These are phyloP conservation scores for Drosophila pseudoobscura DNA, from an alignment of 1,140 invertebrate species.

Conservation along the genomic window DNA sequence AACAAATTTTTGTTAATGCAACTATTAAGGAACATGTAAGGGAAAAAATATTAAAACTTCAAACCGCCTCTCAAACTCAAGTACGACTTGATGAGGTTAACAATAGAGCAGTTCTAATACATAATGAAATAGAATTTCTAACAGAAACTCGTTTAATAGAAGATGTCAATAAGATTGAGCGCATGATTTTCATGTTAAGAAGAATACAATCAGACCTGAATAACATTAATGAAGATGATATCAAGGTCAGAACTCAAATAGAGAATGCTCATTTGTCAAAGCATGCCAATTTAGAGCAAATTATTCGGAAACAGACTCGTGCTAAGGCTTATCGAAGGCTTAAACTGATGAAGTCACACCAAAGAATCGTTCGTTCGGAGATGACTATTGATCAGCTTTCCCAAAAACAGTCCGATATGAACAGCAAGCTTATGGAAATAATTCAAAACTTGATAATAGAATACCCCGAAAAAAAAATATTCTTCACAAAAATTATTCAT, in stretches of 20 bases:
- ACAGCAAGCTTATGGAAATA: conserved; percentile 84
- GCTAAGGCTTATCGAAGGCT: conserved; percentile 85
- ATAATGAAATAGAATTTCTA: conserved; percentile 82
- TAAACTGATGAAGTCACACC: conserved; percentile 80
- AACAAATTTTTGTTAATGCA: conserved; percentile 86
- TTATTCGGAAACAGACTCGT: conserved; percentile 86
- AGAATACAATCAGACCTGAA: conserved; percentile 82
- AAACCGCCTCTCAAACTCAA: conserved; percentile 41
- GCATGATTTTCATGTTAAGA: conserved; percentile 53
- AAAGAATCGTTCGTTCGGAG: conserved; percentile 78
- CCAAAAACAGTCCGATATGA: conserved; percentile 84
- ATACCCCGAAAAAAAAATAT: conserved; percentile 85
- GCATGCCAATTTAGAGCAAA: conserved; percentile 85
- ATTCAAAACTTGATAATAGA: conserved; percentile 85
- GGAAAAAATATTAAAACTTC: conserved; percentile 72
- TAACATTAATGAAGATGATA: conserved; percentile 83
- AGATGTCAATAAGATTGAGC: conserved; percentile 71
- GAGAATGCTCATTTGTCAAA: conserved; percentile 80
- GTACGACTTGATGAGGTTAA: conserved; percentile 85
- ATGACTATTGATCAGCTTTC: conserved; percentile 83
- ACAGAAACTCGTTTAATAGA: conserved; percentile 48
- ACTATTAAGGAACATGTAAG: conserved; percentile 85
- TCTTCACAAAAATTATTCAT: conserved; percentile 85
- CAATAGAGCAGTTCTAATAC: conserved; percentile 85
- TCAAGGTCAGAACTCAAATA: conserved; percentile 81